These are phyloP conservation scores for Cerceris ruficornis DNA, from an alignment of 2,888 invertebrate genomes.

Conservation along the genomic window DNA sequence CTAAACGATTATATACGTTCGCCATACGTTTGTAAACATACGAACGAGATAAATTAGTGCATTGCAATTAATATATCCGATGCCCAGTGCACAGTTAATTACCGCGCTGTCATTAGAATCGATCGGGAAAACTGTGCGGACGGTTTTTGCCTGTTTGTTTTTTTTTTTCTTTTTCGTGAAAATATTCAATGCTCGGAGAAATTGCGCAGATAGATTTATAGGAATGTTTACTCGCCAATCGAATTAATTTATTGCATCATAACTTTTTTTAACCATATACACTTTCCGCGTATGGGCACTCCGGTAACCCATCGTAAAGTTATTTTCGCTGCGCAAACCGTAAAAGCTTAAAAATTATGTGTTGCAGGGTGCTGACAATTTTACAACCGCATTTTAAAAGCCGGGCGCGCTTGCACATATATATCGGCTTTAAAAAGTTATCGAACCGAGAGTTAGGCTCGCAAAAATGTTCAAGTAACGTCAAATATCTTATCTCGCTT, in stretches of 20 bases:
- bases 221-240: constrained; percentile 4
- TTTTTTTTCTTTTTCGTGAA: not conserved
- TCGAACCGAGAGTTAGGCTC: constrained; percentile 26
- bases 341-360: constrained; percentile 57
- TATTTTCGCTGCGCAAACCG: constrained; percentile 33
- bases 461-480: constrained; percentile 35
- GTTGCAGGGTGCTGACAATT: constrained; percentile 52
- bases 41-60: too few species aligned
- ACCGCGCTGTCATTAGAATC: too few species aligned
- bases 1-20: too few species aligned
- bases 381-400: constrained; percentile 53
- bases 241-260: constrained; percentile 16
- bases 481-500: constrained; percentile 39
- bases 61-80: not conserved
- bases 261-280: constrained; percentile 12
- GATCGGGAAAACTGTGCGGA: too few species aligned
- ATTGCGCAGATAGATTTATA: constrained; percentile 8
- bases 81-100: not conserved
- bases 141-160: too few species aligned
- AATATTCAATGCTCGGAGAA: not conserved
- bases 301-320: constrained; percentile 37
- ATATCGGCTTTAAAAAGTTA: constrained; percentile 52
- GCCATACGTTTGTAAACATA: too few species aligned
- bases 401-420: constrained; percentile 12
- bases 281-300: constrained; percentile 13